A percentile compares a stretch with the other conserved stretches of the same genome.
Conservation (phyloP, 2,888 invertebrate genomes). For the Sinodicranocentrus sp. region DNA sequence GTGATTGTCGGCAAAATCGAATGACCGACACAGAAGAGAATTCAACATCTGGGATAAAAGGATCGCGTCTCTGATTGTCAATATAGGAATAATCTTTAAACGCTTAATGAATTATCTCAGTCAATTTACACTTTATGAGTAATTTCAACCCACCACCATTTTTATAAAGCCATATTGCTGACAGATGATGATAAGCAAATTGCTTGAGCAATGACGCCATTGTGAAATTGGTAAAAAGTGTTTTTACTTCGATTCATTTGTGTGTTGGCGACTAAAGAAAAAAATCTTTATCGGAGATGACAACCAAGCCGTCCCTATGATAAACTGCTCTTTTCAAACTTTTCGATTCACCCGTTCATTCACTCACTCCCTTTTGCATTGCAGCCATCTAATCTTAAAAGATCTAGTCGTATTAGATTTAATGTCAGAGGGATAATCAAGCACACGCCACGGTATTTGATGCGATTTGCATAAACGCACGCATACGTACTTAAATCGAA, state of each 20-base stretch:
- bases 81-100: constrained; percentile 32
- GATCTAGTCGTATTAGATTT: constrained; percentile 11
- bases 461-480: constrained; percentile 53
- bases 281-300: constrained; percentile 6
- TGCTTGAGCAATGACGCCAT: constrained; percentile 46
- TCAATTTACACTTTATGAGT: constrained; percentile 58
- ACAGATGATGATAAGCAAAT: constrained; percentile 64
- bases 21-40: constrained; percentile 18
- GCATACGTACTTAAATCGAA: constrained; percentile 36
- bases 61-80: constrained; percentile 39
- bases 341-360: constrained; percentile 31
- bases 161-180: constrained; percentile 53
- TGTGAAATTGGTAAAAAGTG: constrained; percentile 55
- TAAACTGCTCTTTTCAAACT: constrained; percentile 25
- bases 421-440: constrained; percentile 19
- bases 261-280: constrained; percentile 27
- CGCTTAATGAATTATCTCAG: constrained; percentile 60
- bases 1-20: constrained; percentile 13
- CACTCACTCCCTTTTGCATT: not conserved
- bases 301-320: constrained; percentile 30
- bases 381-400: too few relatives aligned
- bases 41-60: constrained; percentile 22
- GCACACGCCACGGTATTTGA: constrained; percentile 40
- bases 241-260: not conserved
- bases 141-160: constrained; percentile 59